Evolutionary conservation across 2,797 vertebrate genomes (phyloP), one percentile per base, ranked within the genome.

Genomic region (Phrynocephalus guinanensis): DNA sequence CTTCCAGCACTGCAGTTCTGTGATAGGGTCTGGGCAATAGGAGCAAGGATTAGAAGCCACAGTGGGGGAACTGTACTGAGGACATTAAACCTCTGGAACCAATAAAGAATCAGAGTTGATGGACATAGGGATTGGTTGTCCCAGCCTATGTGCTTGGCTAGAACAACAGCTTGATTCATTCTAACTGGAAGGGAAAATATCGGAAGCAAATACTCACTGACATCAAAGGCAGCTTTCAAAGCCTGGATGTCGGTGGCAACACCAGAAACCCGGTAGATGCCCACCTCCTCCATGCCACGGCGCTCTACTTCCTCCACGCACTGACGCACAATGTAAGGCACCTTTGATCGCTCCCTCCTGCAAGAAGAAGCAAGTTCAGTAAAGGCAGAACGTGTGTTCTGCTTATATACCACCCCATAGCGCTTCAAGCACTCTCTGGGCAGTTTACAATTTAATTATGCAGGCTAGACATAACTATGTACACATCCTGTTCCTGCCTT

Each of bases 251-350:
- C 98, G 0, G 98, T 99, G 5, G 98, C 98, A 1, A 99, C 98
- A 0, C 98, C 98, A 0, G 98, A 99, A 84, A 99, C 98, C 0
- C 98, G 95, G 96, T 99, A 99, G 96, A 99, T 98, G 84, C 98
- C 98, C 95, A 99, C 98, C 88, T 99, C 98, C 82, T 99, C 98
- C 98, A 98, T 97, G 33, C 98, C 98, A 0, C 98, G 97, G 24
- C 98, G 97, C 94, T 99, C 98, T 0, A 99, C 98, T 97, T 99
- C 98, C 93, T 99, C 98, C 93, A 99, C 97, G 0, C 98, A 99
- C 95, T 99, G 98, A 79, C 98, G 97, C 82, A 98, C 98, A 0
- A 99, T 98, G 94, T 99, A 98, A 1, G 98, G 98, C 85, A 99
- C 98, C 93, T 99, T 99, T 5, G 98, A 99, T 73, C 98, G 96